Percentiles rank a stretch among this genome's conserved stretches.
These are phyloP conservation scores for Stegodyphus dumicola DNA, from an alignment of 1,140 invertebrate species.

Conservation along the genomic window DNA sequence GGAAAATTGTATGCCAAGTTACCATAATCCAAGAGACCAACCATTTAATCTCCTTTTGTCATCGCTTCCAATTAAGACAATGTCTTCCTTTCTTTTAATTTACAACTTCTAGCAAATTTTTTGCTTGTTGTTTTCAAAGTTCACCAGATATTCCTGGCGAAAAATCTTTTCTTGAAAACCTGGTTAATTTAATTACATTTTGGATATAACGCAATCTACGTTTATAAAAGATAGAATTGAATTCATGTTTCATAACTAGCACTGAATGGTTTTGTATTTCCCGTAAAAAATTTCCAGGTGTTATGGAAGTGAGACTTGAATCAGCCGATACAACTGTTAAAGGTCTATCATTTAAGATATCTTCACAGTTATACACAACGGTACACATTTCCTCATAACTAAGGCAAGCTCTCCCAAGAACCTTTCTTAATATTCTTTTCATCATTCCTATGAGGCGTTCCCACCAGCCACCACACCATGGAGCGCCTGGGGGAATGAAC, in stretches of 20 bases:
- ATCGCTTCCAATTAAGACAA: slow-evolving; percentile 18
- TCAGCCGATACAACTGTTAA: too few relatives aligned
- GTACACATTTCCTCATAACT: too few relatives aligned
- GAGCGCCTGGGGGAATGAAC: too few relatives aligned
- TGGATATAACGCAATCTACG: neutral
- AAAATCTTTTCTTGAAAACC: slow-evolving; percentile 1
- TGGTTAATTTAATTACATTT: neutral
- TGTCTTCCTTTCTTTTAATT: slow-evolving; percentile 12
- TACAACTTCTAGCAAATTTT: neutral
- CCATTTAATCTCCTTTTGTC: neutral
- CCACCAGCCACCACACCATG: too few relatives aligned
- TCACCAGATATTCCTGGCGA: slow-evolving; percentile 1
- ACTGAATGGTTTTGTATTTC: slow-evolving; percentile 38
- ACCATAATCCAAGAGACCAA: neutral
- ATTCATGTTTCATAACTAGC: neutral
- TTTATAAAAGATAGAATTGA: neutral
- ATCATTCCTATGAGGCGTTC: too few relatives aligned
- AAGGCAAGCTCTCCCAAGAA: too few relatives aligned
- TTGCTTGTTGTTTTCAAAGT: neutral
- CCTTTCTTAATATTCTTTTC: too few relatives aligned
- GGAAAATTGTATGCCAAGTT: too few relatives aligned
- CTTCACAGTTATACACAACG: too few relatives aligned
- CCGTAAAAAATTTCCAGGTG: too few relatives aligned
- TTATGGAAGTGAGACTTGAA: too few relatives aligned
- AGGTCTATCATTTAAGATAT: too few relatives aligned